A percentile compares a stretch with the other conserved stretches of the same genome.
Conservation (phyloP, 92 coral and sea anemone genomes). For the Palythoa heliodiscus region DNA sequence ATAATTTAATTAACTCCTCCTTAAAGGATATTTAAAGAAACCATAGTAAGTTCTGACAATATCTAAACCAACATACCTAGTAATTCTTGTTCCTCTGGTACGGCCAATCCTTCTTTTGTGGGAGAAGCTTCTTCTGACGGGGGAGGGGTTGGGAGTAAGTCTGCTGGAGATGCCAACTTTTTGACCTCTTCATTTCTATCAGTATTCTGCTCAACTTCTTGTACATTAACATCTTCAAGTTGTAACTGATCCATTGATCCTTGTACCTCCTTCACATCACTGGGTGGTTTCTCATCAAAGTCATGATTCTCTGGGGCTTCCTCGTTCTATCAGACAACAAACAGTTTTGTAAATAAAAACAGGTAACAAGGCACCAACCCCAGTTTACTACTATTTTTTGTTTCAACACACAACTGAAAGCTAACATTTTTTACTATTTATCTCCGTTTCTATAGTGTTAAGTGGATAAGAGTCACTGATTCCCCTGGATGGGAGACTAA, state of each 20-base stretch:
- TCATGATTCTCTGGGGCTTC: not conserved
- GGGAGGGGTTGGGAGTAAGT: conserved; percentile 83
- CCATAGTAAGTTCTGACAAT: not conserved
- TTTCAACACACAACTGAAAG: too few relatives aligned
- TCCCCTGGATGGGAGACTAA: too few relatives aligned
- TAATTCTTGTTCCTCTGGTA: conserved; percentile 8
- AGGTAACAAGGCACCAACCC: not conserved
- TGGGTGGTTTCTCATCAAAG: conserved; percentile 48
- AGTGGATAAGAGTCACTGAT: too few relatives aligned
- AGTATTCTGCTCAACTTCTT: not conserved
- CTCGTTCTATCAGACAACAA: conserved; percentile 6
- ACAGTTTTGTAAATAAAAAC: not conserved
- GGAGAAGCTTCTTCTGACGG: conserved; percentile 83
- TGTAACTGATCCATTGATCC: conserved; percentile 55
- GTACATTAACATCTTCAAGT: conserved; percentile 47
- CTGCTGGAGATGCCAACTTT: conserved; percentile 52
- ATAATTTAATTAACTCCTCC: too few relatives aligned
- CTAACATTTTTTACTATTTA: too few relatives aligned
- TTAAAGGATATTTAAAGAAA: too few relatives aligned
- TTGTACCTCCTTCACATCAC: conserved; percentile 55
- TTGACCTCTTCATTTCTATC: conserved; percentile 2
- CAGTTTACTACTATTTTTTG: too few relatives aligned
- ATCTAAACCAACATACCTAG: not conserved
- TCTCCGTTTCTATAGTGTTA: too few relatives aligned
- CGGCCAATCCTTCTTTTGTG: not conserved